A percentile compares a stretch with the other conserved stretches of the same genome.
These are phyloP conservation scores for Chrysopa pallens DNA, from an alignment of 1,140 invertebrate genomes.

Conservation along the genomic window DNA sequence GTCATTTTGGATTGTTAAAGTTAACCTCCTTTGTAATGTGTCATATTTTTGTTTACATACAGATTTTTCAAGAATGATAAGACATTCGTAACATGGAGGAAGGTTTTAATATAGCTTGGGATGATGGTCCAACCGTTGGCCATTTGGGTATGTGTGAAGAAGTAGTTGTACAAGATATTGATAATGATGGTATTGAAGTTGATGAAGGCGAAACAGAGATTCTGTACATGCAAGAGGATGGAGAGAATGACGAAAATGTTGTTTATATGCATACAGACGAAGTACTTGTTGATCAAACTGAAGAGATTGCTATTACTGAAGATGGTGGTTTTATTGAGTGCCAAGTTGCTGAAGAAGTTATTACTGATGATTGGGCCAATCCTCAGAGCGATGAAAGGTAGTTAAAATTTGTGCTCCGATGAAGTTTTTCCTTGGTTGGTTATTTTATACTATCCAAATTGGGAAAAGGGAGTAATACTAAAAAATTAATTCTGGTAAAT, in stretches of 20 bases:
- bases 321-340: slow-evolving; percentile 17
- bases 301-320: slow-evolving; percentile 14
- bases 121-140: slow-evolving; percentile 30
- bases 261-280: slow-evolving; percentile 25
- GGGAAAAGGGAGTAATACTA: too few relatives aligned
- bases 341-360: slow-evolving; percentile 54
- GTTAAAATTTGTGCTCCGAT: slow-evolving; percentile 16
- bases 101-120: slow-evolving; percentile 30
- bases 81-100: slow-evolving; percentile 17
- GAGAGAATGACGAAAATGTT: slow-evolving; percentile 28
- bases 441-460: too few relatives aligned
- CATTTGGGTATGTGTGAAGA: slow-evolving; percentile 35
- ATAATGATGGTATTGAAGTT: slow-evolving; percentile 16
- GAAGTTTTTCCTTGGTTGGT: too few relatives aligned
- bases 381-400: slow-evolving; percentile 49
- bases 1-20: not conserved
- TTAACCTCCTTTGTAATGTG: not conserved
- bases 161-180: slow-evolving; percentile 30
- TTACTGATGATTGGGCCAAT: slow-evolving; percentile 57
- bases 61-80: too few relatives aligned
- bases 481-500: too few relatives aligned
- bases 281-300: slow-evolving; percentile 21
- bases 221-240: slow-evolving; percentile 17
- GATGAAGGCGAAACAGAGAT: not conserved
- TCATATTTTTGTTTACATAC: too few relatives aligned